These are phyloP conservation scores for Butorides virescens DNA, from an alignment of 2,113 vertebrate genomes.

Conservation along the genomic window DNA sequence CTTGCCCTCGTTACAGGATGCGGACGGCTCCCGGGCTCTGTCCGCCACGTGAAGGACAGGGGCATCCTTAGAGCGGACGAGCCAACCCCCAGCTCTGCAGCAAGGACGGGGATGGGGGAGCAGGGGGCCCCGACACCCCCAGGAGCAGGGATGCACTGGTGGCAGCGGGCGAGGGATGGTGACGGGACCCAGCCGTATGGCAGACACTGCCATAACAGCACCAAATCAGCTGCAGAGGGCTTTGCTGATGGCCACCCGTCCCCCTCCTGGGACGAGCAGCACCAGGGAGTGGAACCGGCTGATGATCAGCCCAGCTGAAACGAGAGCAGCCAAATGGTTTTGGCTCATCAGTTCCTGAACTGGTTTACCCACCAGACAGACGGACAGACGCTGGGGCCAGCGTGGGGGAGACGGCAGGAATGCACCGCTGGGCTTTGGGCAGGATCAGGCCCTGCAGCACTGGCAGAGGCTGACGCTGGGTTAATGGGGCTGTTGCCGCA, in stretches of 20 bases:
- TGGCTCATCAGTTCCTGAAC: conserved; percentile 23
- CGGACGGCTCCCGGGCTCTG: neutral
- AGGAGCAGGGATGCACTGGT: neutral
- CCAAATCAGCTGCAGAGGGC: neutral
- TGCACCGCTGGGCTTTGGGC: neutral
- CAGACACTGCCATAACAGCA: rapidly evolving
- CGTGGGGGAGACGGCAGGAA: neutral
- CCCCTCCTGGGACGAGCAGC: neutral
- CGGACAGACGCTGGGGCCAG: neutral
- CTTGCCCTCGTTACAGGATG: neutral
- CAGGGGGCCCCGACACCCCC: neutral
- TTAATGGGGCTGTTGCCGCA: neutral
- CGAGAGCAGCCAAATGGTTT: neutral
- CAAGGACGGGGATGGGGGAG: neutral
- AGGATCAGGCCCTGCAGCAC: neutral
- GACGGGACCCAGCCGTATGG: rapidly evolving
- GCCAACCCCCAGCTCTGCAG: rapidly evolving
- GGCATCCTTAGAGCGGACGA: neutral
- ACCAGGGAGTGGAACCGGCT: rapidly evolving
- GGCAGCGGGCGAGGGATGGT: neutral
- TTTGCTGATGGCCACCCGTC: neutral
- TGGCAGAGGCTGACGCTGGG: neutral
- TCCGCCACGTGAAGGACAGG: neutral
- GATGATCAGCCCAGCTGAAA: neutral
- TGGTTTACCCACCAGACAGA: conserved; percentile 17